phyloP scores from a whole-genome alignment of 2,888 invertebrate species.

The Tachina fera region DNA sequence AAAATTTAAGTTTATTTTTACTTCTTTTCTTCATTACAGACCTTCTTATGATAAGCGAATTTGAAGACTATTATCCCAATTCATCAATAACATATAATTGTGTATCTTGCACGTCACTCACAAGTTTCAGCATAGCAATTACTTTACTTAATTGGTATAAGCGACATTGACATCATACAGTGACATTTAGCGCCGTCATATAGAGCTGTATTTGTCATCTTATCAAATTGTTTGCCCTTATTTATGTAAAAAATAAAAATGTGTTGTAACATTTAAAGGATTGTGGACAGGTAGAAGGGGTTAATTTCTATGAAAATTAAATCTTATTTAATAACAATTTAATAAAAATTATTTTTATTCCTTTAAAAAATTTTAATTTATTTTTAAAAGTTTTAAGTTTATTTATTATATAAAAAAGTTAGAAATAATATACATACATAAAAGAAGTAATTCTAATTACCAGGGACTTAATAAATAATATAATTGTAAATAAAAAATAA shows the following conservation, averaged over 20 bases:
- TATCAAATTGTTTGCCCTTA: not conserved
- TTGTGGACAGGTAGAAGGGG: not conserved
- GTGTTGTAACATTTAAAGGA: conserved; percentile 10
- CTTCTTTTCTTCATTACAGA: conserved; percentile 41
- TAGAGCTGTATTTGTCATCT: conserved; percentile 47
- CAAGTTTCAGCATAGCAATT: conserved; percentile 49
- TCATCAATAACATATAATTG: conserved; percentile 37
- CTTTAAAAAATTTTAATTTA: no score
- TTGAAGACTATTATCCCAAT: conserved; percentile 69
- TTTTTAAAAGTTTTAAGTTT: no score
- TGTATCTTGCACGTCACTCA: conserved; percentile 17
- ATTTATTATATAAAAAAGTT: not conserved
- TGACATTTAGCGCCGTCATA: not conserved
- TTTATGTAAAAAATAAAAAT: conserved; percentile 1
- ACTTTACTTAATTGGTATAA: conserved; percentile 46
- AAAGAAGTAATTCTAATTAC: no score
- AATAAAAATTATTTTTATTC: no score
- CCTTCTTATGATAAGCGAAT: conserved; percentile 62
- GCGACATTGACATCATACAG: conserved; percentile 58
- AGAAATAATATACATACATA: no score
- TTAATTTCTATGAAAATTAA: no score
- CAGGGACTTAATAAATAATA: no score
- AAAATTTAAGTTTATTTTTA: not conserved
- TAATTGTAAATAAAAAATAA: not conserved
- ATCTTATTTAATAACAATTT: no score